A percentile compares a stretch with the other conserved stretches of the same genome.
These are phyloP conservation scores for Cavia porcellus DNA, from an alignment of 2,113 vertebrate species.

Conservation along the genomic window DNA sequence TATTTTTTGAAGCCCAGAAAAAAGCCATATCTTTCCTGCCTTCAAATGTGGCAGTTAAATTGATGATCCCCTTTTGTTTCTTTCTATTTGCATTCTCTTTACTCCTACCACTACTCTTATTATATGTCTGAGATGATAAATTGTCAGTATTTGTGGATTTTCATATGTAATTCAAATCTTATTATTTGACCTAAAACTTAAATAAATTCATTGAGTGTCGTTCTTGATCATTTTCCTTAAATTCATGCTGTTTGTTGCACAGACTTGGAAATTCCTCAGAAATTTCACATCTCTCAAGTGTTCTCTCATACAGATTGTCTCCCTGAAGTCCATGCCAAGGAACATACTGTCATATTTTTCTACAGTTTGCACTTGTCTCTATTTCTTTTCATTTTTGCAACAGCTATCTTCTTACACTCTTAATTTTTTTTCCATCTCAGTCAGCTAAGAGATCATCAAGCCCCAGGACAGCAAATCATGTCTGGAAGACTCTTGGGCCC, in stretches of 20 bases:
- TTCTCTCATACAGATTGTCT: neutral
- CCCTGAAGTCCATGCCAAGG: neutral
- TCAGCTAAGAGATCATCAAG: neutral
- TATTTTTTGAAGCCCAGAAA: conserved; percentile 55
- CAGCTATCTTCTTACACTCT: neutral
- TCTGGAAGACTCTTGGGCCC: neutral
- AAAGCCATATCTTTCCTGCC: conserved; percentile 66
- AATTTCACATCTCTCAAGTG: neutral
- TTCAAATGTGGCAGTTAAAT: conserved; percentile 76
- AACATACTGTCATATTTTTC: neutral
- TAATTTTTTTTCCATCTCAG: neutral
- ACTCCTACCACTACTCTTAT: conserved; percentile 45
- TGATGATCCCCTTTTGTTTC: conserved; percentile 80
- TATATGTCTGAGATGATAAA: conserved; percentile 76
- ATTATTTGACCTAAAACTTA: conserved; percentile 54
- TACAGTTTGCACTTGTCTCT: neutral
- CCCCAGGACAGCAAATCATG: neutral
- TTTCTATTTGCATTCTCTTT: conserved; percentile 73
- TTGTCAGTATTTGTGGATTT: conserved; percentile 67
- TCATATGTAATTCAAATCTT: conserved; percentile 67
- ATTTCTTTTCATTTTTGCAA: conserved; percentile 24
- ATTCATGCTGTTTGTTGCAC: conserved; percentile 1
- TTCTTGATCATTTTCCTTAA: conserved; percentile 59
- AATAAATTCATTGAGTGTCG: conserved; percentile 14
- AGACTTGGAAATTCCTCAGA: conserved; percentile 36